These are phyloP conservation scores for Cirrhinus molitorella DNA, from an alignment of 2,797 vertebrate genomes.

Conservation along the genomic window DNA sequence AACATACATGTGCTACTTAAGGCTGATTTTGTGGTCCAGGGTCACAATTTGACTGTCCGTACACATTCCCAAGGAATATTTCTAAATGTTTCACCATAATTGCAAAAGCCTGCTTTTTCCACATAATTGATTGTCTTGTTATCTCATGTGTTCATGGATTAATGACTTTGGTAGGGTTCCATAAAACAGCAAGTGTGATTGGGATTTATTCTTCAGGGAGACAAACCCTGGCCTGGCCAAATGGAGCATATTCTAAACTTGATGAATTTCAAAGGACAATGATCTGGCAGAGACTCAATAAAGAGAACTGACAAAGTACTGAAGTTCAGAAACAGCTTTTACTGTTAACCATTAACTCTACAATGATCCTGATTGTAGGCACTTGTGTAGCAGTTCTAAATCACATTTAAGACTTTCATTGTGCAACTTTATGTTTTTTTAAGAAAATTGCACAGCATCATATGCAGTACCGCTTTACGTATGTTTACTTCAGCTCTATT, in stretches of 20 bases:
- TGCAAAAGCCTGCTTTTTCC: background rate
- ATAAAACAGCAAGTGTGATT: background rate
- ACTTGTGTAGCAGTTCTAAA: background rate
- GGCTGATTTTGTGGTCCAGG: no score
- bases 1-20: no score
- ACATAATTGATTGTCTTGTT: background rate
- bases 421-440: background rate
- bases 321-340: background rate
- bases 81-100: background rate
- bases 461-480: background rate
- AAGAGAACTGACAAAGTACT: background rate
- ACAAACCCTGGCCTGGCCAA: background rate
- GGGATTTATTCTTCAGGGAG: background rate
- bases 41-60: background rate
- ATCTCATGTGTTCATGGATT: background rate
- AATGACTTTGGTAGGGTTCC: background rate
- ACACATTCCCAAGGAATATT: background rate
- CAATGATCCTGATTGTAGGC: background rate
- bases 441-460: no score
- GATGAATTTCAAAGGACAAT: background rate
- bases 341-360: no score
- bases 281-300: background rate
- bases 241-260: conserved; percentile 10
- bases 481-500: background rate
- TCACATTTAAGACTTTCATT: background rate